Evolutionary conservation across 2,888 invertebrate genomes (phyloP).

Genomic region (Calameuta pallipes): DNA sequence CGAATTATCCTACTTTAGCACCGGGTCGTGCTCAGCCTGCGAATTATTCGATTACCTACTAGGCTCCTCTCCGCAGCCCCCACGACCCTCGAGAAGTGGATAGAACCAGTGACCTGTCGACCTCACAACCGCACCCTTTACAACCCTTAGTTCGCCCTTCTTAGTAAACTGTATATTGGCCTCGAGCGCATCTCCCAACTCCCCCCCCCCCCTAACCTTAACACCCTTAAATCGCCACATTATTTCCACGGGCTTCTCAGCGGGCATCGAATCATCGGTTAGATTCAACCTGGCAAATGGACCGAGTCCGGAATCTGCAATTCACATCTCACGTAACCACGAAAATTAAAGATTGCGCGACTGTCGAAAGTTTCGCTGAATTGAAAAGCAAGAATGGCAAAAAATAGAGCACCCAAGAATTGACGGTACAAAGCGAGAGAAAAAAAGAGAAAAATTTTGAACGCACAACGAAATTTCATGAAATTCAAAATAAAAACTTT

Average conservation of each 20-base stretch:
- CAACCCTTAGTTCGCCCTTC: not conserved
- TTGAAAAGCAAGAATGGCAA: too few species aligned
- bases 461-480: too few species aligned
- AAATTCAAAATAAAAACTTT: too few species aligned
- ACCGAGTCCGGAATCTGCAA: not conserved
- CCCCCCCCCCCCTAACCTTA: not conserved
- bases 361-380: too few species aligned
- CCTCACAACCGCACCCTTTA: not conserved
- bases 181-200: not conserved
- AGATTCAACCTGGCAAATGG: constrained; percentile 28
- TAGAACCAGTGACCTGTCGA: not conserved
- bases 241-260: constrained; percentile 7
- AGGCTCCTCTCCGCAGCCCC: not conserved
- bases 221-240: not conserved
- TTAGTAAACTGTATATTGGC: not conserved
- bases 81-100: not conserved
- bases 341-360: too few species aligned
- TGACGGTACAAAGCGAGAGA: too few species aligned
- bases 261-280: constrained; percentile 32
- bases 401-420: too few species aligned
- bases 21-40: constrained; percentile 36
- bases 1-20: constrained; percentile 37
- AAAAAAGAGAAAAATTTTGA: too few species aligned
- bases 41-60: constrained; percentile 38
- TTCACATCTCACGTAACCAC: not conserved